Percentiles rank a stretch among this genome's conserved stretches.
These are phyloP conservation scores for Odobenus rosmarus DNA, from an alignment of 2,113 vertebrate species.

Conservation along the genomic window DNA sequence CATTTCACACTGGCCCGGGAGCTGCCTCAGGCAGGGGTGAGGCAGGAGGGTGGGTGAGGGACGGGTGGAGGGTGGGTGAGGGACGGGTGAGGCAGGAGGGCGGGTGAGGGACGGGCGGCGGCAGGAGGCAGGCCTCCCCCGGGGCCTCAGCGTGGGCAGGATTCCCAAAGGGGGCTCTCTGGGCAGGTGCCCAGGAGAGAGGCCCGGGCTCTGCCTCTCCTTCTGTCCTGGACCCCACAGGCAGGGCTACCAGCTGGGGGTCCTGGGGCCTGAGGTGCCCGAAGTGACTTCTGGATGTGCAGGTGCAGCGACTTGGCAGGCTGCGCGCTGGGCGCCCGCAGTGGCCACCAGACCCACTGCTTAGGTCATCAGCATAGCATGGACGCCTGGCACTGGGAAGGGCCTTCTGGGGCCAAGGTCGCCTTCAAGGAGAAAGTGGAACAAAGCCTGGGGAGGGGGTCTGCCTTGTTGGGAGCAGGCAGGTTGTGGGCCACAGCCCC, in stretches of 20 bases:
- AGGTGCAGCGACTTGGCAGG: neutral
- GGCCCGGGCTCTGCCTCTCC: neutral
- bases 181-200: neutral
- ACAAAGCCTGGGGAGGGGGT: fast-evolving
- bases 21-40: neutral
- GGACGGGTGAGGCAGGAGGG: no score
- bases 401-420: neutral
- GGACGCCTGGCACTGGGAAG: slow-evolving; percentile 28
- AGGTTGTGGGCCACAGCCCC: fast-evolving
- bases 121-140: neutral
- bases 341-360: slow-evolving; percentile 76
- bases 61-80: no score
- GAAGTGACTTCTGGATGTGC: neutral
- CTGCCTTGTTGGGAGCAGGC: neutral
- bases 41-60: neutral
- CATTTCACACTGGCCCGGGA: neutral
- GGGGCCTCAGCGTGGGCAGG: neutral
- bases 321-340: fast-evolving
- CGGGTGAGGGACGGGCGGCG: neutral
- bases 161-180: neutral
- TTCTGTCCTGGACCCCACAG: neutral
- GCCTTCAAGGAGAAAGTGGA: neutral
- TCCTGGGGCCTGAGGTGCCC: neutral
- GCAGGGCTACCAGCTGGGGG: neutral
- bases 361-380: slow-evolving; percentile 72